phyloP scores from a whole-genome alignment of 2,888 invertebrate species.

The Sarcophaga carnaria region DNA sequence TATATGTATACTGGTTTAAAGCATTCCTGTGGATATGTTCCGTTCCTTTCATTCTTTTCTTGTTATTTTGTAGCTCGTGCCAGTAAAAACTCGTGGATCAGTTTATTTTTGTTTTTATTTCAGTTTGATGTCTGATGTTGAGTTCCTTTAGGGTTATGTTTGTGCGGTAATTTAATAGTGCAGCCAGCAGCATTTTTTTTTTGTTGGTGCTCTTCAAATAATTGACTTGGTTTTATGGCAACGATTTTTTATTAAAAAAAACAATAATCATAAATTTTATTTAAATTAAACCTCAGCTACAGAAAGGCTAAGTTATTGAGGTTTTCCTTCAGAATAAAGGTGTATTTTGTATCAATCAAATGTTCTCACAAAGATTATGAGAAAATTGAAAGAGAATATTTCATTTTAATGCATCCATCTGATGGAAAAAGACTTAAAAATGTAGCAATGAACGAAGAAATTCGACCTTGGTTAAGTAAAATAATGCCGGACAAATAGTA shows the following conservation, averaged over 20 bases:
- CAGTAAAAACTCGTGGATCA: slow-evolving; percentile 46
- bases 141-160: slow-evolving; percentile 18
- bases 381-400: too few relatives aligned
- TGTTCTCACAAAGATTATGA: too few relatives aligned
- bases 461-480: too few relatives aligned
- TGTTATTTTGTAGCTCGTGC: slow-evolving; percentile 30
- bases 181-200: background rate
- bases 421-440: too few relatives aligned
- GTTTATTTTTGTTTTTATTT: background rate
- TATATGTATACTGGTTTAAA: slow-evolving; percentile 9
- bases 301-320: too few relatives aligned
- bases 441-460: too few relatives aligned
- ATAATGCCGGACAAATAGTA: too few relatives aligned
- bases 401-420: too few relatives aligned
- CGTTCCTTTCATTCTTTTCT: background rate
- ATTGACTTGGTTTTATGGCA: slow-evolving; percentile 44
- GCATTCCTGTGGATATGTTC: slow-evolving; percentile 18
- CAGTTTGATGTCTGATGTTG: slow-evolving; percentile 3
- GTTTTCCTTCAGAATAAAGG: too few relatives aligned
- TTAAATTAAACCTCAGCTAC: too few relatives aligned
- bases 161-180: slow-evolving; percentile 55
- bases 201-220: slow-evolving; percentile 11
- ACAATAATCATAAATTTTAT: too few relatives aligned
- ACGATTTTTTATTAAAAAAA: background rate
- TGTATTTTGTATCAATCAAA: too few relatives aligned